Base-by-base conservation (phyloP, 2,113 vertebrate species). In the Circaetus cinerascens region DNA sequence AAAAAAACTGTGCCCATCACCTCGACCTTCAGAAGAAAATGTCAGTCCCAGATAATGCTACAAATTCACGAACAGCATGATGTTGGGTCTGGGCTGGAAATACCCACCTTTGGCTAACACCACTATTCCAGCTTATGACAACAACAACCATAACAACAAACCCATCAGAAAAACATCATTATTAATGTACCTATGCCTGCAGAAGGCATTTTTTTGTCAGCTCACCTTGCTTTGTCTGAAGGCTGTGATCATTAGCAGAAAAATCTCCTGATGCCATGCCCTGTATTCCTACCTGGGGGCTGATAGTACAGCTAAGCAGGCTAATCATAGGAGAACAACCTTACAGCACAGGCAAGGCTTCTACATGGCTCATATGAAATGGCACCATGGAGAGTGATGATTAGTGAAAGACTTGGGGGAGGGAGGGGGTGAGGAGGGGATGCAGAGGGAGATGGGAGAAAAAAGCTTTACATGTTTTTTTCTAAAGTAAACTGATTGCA, bases 391-490 rank as follows among this genome's bases (percentile, higher is more conserved):
- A 80, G 57, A 71, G 29, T 45, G 46, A 53, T 8, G 38, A 40
- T 45, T 64, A 80, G 53, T 45, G 36, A 50, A 25, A 73, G 76
- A 82, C 22, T 26, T 43, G 26, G 41, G 11, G 41, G 7, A 14
- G 2, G 14, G 20, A 8, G 4, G 1, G 8, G 6, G 6, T 19
- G 23, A 57, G 26, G 36, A 60, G 8, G 11, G 7, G 10, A 59
- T 73, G 46, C 26, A 71, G 26, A 14, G n/a, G 46, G 40, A 79
- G 19, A 62, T 43, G 23, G 63, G 23, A 72, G 51, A 40, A 85
- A 86, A 86, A 30, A 68, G 18, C 11, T 90, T 78, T 53, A 38
- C 4, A 5, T 13, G 5, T 11, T 72, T 74, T 81, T 79, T 80
- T 36, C 62, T 50, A 18, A 66, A 92, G 64, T 88, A 89, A 93